A percentile compares a stretch with the other conserved stretches of the same genome.
Conservation (phyloP, 1,140 invertebrate species). For the Trichonephila inaurata region DNA sequence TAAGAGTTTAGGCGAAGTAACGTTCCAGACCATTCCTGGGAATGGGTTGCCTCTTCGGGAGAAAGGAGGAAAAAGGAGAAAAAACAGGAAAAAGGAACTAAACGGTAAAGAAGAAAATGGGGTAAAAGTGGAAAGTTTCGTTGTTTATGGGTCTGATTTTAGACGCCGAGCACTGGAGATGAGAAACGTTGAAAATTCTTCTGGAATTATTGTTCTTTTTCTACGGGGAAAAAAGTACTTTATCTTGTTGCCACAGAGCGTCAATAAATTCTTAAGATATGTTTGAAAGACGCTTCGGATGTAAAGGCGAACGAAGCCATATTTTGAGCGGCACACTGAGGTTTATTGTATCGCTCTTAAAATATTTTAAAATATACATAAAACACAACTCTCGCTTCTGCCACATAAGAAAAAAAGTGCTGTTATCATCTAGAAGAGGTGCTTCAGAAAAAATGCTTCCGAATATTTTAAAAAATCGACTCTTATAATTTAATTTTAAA, state of each 20-base stretch:
- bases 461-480: too few relatives aligned
- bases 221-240: not conserved
- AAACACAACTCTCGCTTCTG: not conserved
- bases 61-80: not conserved
- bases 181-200: conserved; percentile 56
- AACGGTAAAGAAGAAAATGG: conserved; percentile 24
- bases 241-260: conserved; percentile 50
- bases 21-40: conserved; percentile 67
- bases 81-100: conserved; percentile 50
- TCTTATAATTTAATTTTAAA: too few relatives aligned
- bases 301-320: not conserved
- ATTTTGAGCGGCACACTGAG: not conserved
- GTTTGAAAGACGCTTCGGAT: conserved; percentile 24
- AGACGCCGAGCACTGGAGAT: conserved; percentile 8
- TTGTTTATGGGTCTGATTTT: conserved; percentile 71
- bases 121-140: conserved; percentile 68
- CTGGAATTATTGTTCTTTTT: conserved; percentile 16
- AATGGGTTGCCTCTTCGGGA: conserved; percentile 29
- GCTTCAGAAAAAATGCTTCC: too few relatives aligned
- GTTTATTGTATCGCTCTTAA: not conserved
- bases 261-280: conserved; percentile 56
- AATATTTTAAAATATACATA: not conserved
- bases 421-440: not conserved
- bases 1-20: conserved; percentile 73
- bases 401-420: not conserved